Percentiles rank a stretch among this genome's conserved stretches.
These are phyloP conservation scores for Hiodon tergisus DNA, from an alignment of 2,113 vertebrate genomes.

Conservation along the genomic window DNA sequence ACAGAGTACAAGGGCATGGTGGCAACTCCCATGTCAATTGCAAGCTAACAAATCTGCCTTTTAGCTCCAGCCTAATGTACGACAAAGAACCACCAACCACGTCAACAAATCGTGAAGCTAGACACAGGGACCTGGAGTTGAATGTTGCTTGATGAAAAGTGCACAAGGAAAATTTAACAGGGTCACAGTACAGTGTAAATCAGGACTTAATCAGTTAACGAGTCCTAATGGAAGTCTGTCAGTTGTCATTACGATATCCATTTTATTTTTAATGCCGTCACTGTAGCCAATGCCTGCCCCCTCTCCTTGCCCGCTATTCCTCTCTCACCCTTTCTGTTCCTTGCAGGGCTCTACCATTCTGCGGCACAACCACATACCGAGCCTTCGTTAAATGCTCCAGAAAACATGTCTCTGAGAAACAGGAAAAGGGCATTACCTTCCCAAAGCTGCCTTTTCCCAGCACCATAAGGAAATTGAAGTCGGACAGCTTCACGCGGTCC, in stretches of 20 bases:
- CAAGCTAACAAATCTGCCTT: neutral
- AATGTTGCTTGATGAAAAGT: no score
- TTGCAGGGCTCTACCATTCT: neutral
- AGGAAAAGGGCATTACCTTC: slow-evolving; percentile 63
- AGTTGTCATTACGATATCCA: slow-evolving; percentile 14
- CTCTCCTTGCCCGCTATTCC: neutral
- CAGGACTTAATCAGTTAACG: slow-evolving; percentile 5
- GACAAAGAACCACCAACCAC: neutral
- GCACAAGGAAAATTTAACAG: no score
- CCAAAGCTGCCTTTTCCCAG: slow-evolving; percentile 96
- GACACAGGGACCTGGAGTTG: no score
- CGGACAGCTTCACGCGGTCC: slow-evolving; percentile 87
- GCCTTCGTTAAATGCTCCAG: neutral
- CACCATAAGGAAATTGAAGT: slow-evolving; percentile 97
- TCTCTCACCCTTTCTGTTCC: neutral
- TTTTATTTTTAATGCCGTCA: slow-evolving; percentile 18
- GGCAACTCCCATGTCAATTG: neutral
- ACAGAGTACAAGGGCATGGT: neutral
- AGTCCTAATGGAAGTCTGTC: slow-evolving; percentile 13
- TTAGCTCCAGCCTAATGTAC: neutral
- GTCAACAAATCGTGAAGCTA: neutral
- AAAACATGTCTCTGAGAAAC: neutral
- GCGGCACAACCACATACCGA: neutral
- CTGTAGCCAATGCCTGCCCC: neutral
- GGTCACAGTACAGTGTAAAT: neutral